phyloP scores from a whole-genome alignment of 2,888 invertebrate genomes.

The Horisme vitalbata region DNA sequence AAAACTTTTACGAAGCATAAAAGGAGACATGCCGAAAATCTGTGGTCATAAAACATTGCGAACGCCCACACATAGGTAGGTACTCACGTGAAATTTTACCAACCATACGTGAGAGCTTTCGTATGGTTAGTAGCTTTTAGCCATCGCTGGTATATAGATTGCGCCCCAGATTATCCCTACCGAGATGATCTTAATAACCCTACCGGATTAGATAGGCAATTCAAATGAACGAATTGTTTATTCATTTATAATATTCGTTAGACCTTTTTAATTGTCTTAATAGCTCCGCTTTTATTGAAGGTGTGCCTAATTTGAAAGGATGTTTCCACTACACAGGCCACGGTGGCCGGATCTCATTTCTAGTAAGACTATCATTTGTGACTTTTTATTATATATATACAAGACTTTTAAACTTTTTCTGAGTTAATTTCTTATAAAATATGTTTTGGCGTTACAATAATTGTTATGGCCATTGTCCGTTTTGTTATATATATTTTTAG shows the following conservation, averaged over 20 bases:
- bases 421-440: too few relatives aligned
- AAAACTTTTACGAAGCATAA: constrained; percentile 69
- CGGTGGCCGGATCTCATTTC: too few relatives aligned
- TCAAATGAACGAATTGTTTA: constrained; percentile 35
- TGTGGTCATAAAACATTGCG: constrained; percentile 58
- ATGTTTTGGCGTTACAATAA: too few relatives aligned
- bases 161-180: constrained; percentile 24
- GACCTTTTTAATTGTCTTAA: constrained; percentile 28
- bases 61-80: constrained; percentile 41
- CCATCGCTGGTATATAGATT: constrained; percentile 30
- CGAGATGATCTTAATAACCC: constrained; percentile 36
- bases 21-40: constrained; percentile 67
- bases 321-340: too few relatives aligned
- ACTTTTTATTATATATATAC: too few relatives aligned
- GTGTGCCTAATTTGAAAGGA: constrained; percentile 21
- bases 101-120: constrained; percentile 13
- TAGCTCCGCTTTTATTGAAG: constrained; percentile 25
- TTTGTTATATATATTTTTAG: too few relatives aligned
- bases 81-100: constrained; percentile 35
- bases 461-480: too few relatives aligned
- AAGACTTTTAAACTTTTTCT: too few relatives aligned
- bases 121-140: too few relatives aligned
- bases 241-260: constrained; percentile 28
- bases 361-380: too few relatives aligned
- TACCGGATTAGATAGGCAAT: constrained; percentile 31